Percentiles rank a stretch among this genome's conserved stretches.
phyloP scores from a whole-genome alignment of 1,140 invertebrate genomes.

The Calliopsis andreniformis region DNA sequence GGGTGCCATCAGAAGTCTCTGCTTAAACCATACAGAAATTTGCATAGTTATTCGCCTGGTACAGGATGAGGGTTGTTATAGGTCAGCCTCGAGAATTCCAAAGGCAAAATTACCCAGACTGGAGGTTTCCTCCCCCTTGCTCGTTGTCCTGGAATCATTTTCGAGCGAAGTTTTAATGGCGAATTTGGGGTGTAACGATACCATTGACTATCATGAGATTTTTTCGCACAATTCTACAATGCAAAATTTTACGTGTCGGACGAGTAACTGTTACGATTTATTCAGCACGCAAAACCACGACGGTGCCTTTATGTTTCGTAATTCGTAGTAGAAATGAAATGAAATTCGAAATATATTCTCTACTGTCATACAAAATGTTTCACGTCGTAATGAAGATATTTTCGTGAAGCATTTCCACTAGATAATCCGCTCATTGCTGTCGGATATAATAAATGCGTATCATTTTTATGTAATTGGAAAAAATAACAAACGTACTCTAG shows the following conservation, averaged over 20 bases:
- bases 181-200: background rate
- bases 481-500: too few species aligned
- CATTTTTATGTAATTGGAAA: too few species aligned
- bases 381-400: background rate
- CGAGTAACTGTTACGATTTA: background rate
- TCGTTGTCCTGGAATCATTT: background rate
- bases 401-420: background rate
- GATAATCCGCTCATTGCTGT: background rate
- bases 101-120: slow-evolving; percentile 57
- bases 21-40: slow-evolving; percentile 68
- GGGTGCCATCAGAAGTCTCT: slow-evolving; percentile 52
- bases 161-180: slow-evolving; percentile 16
- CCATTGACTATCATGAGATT: background rate
- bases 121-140: background rate
- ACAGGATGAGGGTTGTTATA: slow-evolving; percentile 69
- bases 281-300: background rate
- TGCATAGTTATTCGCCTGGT: slow-evolving; percentile 72
- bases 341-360: slow-evolving; percentile 10
- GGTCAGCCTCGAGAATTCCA: slow-evolving; percentile 50
- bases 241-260: background rate
- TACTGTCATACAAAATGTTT: background rate
- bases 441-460: too few species aligned
- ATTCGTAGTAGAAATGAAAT: background rate
- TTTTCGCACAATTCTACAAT: background rate
- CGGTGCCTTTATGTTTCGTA: background rate